These are phyloP conservation scores for Arbacia lixula DNA, from an alignment of 53 echinoderm and acorn worm species.

Conservation along the genomic window DNA sequence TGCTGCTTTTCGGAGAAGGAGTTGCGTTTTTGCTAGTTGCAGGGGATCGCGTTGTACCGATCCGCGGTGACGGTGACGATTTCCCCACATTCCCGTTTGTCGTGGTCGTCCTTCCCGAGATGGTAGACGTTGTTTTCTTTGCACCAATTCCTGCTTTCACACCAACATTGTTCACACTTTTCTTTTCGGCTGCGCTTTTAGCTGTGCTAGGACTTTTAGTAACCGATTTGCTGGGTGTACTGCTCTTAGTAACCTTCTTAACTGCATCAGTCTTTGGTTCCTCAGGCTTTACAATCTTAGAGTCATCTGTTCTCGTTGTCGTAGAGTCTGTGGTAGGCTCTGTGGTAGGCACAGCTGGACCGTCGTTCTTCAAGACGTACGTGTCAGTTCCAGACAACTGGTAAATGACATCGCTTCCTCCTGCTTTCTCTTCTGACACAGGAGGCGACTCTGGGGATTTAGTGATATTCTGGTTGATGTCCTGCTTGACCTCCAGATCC, in stretches of 20 bases:
- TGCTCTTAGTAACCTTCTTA: neutral
- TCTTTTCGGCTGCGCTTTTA: slow-evolving; percentile 21
- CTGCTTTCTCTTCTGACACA: neutral
- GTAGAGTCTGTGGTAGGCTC: neutral
- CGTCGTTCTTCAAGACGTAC: neutral
- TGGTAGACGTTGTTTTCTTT: neutral
- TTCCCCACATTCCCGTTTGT: neutral
- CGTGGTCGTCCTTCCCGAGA: neutral
- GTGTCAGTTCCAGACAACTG: neutral
- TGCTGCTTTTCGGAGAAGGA: slow-evolving; percentile 19
- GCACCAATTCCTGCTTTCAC: slow-evolving; percentile 6
- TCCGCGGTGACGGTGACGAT: slow-evolving; percentile 12
- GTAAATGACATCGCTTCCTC: too few relatives aligned
- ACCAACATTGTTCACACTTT: neutral
- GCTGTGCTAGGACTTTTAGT: neutral
- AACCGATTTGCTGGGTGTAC: neutral
- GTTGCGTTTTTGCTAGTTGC: neutral
- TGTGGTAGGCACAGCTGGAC: neutral
- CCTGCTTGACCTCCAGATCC: slow-evolving; percentile 23
- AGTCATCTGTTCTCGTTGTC: too few relatives aligned
- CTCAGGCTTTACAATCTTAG: too few relatives aligned
- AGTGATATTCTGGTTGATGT: slow-evolving; percentile 40
- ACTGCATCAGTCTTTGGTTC: neutral
- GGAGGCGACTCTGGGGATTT: slow-evolving; percentile 9
- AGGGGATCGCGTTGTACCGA: neutral